These are phyloP conservation scores for Hypomecis atomaria DNA, from an alignment of 2,888 invertebrate genomes.

Conservation along the genomic window DNA sequence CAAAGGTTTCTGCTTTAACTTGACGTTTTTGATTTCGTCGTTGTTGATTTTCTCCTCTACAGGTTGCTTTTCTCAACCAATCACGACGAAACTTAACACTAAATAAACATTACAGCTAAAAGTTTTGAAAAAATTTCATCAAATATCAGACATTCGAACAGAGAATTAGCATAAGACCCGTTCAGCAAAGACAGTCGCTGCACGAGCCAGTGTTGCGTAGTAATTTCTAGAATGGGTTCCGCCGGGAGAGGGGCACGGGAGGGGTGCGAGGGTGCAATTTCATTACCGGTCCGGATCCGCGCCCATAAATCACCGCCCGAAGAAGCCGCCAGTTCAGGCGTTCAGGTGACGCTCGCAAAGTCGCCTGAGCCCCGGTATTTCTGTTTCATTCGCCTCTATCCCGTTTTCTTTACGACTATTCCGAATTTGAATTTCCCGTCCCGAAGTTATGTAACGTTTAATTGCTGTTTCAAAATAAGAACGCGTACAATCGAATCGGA, in stretches of 20 bases:
- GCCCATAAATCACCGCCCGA: constrained; percentile 85
- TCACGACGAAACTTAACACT: too few species aligned
- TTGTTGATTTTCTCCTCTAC: too few species aligned
- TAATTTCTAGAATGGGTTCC: constrained; percentile 83
- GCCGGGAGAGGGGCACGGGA: constrained; percentile 54
- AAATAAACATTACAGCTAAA: too few species aligned
- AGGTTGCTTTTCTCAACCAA: too few species aligned
- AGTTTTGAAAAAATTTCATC: constrained; percentile 41
- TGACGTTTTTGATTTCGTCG: too few species aligned
- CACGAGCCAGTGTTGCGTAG: constrained; percentile 79
- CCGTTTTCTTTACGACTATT: constrained; percentile 80
- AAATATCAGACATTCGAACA: constrained; percentile 45
- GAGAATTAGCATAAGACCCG: constrained; percentile 19
- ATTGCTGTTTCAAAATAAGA: constrained; percentile 14
- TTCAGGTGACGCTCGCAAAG: constrained; percentile 84
- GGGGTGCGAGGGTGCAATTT: constrained; percentile 82
- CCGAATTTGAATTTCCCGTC: constrained; percentile 59
- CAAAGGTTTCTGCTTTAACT: too few species aligned
- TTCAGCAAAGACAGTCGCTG: constrained; percentile 48
- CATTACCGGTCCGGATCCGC: constrained; percentile 85
- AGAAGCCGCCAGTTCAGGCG: constrained; percentile 85
- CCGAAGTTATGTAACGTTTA: constrained; percentile 24
- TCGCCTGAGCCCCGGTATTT: constrained; percentile 76
- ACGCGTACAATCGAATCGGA: too few species aligned
- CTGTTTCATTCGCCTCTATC: constrained; percentile 76